Evolutionary conservation across 2,888 invertebrate genomes (phyloP).

Genomic region (Tenthredo distinguenda): DNA sequence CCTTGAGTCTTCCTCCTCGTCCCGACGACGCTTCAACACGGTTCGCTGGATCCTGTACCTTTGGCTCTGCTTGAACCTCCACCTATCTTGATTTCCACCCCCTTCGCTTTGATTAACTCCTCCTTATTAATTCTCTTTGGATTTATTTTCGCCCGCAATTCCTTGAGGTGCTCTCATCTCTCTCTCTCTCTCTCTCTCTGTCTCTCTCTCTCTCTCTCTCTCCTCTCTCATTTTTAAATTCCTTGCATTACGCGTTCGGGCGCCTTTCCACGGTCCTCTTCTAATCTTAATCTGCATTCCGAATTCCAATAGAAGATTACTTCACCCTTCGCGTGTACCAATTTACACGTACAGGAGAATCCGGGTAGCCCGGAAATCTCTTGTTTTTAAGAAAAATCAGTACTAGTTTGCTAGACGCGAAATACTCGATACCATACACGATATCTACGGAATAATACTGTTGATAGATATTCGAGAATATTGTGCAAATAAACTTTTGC

Average conservation of each 20-base stretch:
- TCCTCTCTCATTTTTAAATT: constrained; percentile 12
- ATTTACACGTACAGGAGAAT: neutral
- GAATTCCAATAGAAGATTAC: constrained; percentile 32
- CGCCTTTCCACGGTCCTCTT: neutral
- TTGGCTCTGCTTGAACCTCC: neutral
- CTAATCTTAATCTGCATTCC: constrained; percentile 38
- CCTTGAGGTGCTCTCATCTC: constrained; percentile 6
- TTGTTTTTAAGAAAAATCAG: neutral
- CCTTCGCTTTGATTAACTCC: constrained; percentile 51
- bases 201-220: neutral
- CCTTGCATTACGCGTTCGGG: constrained; percentile 10
- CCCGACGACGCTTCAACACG: constrained; percentile 21
- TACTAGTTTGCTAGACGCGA: neutral
- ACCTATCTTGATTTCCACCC: constrained; percentile 36
- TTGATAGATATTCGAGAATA: neutral
- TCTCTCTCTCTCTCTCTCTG: neutral
- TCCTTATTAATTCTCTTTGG: constrained; percentile 49
- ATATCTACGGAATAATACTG: neutral
- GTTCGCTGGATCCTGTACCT: constrained; percentile 19
- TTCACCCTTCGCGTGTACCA: neutral
- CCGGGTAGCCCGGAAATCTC: neutral
- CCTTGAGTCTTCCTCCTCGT: constrained; percentile 29
- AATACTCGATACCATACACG: neutral
- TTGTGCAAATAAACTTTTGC: neutral
- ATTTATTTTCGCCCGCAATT: constrained; percentile 43